phyloP scores from a whole-genome alignment of 2,888 invertebrate genomes.

The Drosophila atroscutellata region DNA sequence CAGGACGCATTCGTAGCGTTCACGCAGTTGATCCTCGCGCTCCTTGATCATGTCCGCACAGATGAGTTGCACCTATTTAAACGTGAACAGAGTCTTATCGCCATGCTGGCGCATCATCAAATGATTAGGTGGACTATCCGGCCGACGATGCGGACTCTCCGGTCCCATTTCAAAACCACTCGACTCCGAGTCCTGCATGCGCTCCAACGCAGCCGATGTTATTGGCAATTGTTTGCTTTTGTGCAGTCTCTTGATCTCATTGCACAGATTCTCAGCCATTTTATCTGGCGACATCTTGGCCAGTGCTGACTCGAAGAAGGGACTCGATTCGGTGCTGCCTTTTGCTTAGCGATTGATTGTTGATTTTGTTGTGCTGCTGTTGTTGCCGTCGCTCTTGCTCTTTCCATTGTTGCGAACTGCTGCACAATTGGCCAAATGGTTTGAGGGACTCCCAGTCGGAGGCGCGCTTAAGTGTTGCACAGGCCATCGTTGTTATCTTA shows the following conservation, averaged over 20 bases:
- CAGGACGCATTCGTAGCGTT: slow-evolving; percentile 97
- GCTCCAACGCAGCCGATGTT: slow-evolving; percentile 86
- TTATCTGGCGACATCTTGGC: slow-evolving; percentile 96
- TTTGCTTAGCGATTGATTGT: slow-evolving; percentile 82
- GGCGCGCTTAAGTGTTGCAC: slow-evolving; percentile 97
- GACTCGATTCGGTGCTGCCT: slow-evolving; percentile 87
- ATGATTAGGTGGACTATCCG: slow-evolving; percentile 85
- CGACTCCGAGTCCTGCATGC: slow-evolving; percentile 87
- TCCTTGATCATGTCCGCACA: slow-evolving; percentile 99
- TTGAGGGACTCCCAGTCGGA: slow-evolving; percentile 97
- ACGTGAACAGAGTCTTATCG: slow-evolving; percentile 96
- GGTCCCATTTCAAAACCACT: slow-evolving; percentile 89
- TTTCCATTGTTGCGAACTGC: slow-evolving; percentile 61
- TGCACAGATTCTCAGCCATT: slow-evolving; percentile 96
- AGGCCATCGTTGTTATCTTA: slow-evolving; percentile 90
- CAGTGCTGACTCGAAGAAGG: slow-evolving; percentile 93
- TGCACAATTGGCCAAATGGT: slow-evolving; percentile 90
- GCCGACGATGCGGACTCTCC: slow-evolving; percentile 86
- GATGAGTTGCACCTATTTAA: slow-evolving; percentile 98
- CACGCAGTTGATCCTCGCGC: slow-evolving; percentile 95
- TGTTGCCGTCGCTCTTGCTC: slow-evolving; percentile 40
- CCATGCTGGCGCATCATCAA: slow-evolving; percentile 84
- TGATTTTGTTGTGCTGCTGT: slow-evolving; percentile 11
- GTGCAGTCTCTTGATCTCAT: slow-evolving; percentile 96
- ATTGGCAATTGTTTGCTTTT: slow-evolving; percentile 94